These are phyloP conservation scores for Hydropsyche tenuis DNA, from an alignment of 1,140 invertebrate species.

Conservation along the genomic window DNA sequence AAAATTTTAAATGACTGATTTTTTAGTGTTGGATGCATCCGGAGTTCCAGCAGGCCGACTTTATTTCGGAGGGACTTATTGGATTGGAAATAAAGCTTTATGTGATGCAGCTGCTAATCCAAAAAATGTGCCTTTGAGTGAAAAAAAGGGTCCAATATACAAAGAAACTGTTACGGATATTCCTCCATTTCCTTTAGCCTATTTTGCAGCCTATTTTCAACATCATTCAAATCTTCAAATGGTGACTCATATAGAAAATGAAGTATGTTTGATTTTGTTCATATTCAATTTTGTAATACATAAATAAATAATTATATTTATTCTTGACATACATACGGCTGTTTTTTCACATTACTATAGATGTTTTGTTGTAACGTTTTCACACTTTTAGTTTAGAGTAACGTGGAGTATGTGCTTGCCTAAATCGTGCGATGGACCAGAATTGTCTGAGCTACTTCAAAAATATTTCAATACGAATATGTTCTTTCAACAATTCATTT, in stretches of 20 bases:
- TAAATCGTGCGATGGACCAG: constrained; percentile 47
- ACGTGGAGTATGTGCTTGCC: constrained; percentile 52
- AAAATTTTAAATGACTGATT: constrained; percentile 33
- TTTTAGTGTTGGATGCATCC: constrained; percentile 61
- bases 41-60: constrained; percentile 58
- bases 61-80: constrained; percentile 61
- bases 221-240: constrained; percentile 41
- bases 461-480: constrained; percentile 44
- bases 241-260: constrained; percentile 34
- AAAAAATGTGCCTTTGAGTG: constrained; percentile 48
- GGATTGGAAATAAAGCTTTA: constrained; percentile 58
- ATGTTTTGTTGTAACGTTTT: constrained; percentile 22
- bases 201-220: constrained; percentile 41
- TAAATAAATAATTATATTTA: not conserved
- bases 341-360: not conserved
- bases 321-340: not conserved
- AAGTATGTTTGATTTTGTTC: constrained; percentile 35
- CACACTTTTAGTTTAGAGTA: constrained; percentile 49
- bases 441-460: constrained; percentile 26
- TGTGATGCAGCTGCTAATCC: constrained; percentile 54
- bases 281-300: constrained; percentile 13
- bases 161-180: constrained; percentile 27
- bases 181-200: constrained; percentile 38
- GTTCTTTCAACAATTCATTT: constrained; percentile 47
- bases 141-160: constrained; percentile 25